A percentile compares a stretch with the other conserved stretches of the same genome.
These are phyloP conservation scores for Oncorhynchus clarkii DNA, from an alignment of 2,113 vertebrate species.

Conservation along the genomic window DNA sequence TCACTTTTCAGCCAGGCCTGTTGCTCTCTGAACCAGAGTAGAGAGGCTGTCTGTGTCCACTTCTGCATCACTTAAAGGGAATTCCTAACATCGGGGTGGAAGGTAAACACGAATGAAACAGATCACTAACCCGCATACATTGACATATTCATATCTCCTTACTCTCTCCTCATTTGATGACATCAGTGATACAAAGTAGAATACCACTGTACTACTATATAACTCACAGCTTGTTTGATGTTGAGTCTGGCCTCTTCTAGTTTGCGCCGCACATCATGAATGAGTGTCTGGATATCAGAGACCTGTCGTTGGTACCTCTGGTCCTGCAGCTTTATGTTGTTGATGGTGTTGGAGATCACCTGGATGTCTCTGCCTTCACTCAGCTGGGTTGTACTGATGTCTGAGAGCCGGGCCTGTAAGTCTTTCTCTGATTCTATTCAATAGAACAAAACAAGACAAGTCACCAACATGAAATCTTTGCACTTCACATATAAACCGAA, in stretches of 20 bases:
- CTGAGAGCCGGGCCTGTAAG: constrained; percentile 70
- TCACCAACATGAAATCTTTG: too few species aligned
- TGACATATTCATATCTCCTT: too few species aligned
- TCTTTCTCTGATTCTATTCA: constrained; percentile 67
- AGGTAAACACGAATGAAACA: too few species aligned
- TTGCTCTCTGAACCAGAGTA: constrained; percentile 76
- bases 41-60: constrained; percentile 60
- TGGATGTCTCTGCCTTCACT: constrained; percentile 64
- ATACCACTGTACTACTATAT: constrained; percentile 1
- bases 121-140: too few species aligned
- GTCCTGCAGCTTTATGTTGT: constrained; percentile 51
- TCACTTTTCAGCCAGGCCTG: constrained; percentile 79
- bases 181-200: background rate
- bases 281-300: constrained; percentile 61
- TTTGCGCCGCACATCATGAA: constrained; percentile 67
- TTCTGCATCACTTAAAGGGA: constrained; percentile 61
- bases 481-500: too few species aligned
- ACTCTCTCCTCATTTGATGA: background rate
- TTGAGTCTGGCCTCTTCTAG: constrained; percentile 63
- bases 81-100: constrained; percentile 56
- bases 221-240: constrained; percentile 71
- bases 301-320: constrained; percentile 65
- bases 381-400: constrained; percentile 65
- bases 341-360: constrained; percentile 41
- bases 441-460: background rate